A percentile compares a stretch with the other conserved stretches of the same genome.
Conservation (phyloP, 2,113 vertebrate species). For the Ciconia maguari region DNA sequence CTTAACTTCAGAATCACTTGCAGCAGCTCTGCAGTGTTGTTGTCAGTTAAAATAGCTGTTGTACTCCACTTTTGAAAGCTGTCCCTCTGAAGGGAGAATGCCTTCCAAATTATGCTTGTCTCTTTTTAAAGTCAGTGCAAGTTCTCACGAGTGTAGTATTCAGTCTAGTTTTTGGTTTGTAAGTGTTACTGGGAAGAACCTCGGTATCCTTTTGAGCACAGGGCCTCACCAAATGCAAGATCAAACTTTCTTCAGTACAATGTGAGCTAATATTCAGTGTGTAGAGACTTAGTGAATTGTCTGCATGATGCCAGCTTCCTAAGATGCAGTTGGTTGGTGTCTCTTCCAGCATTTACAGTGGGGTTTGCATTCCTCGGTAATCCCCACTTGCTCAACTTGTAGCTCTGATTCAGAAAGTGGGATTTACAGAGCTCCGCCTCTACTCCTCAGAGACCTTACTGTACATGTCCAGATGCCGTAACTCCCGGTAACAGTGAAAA, state of each 20-base stretch:
- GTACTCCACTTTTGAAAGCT: background rate
- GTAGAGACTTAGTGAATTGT: background rate
- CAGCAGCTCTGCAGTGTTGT: background rate
- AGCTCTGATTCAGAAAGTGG: background rate
- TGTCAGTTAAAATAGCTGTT: background rate
- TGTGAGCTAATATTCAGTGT: accelerated
- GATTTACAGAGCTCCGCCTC: background rate
- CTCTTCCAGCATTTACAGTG: background rate
- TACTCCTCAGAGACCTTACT: background rate
- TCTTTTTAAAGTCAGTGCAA: background rate
- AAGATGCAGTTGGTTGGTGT: background rate
- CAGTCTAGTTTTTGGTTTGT: background rate
- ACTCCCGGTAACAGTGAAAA: background rate
- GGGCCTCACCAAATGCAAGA: background rate
- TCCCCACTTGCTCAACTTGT: background rate
- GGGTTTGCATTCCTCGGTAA: background rate
- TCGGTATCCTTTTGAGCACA: background rate
- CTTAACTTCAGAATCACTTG: background rate
- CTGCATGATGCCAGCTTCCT: background rate
- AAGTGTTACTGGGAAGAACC: background rate
- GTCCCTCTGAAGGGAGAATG: background rate
- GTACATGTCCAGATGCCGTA: background rate
- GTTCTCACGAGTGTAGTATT: background rate
- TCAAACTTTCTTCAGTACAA: background rate
- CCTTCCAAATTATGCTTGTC: background rate